phyloP scores from a whole-genome alignment of 1,140 invertebrate genomes.

The Drosophila ficusphila region DNA sequence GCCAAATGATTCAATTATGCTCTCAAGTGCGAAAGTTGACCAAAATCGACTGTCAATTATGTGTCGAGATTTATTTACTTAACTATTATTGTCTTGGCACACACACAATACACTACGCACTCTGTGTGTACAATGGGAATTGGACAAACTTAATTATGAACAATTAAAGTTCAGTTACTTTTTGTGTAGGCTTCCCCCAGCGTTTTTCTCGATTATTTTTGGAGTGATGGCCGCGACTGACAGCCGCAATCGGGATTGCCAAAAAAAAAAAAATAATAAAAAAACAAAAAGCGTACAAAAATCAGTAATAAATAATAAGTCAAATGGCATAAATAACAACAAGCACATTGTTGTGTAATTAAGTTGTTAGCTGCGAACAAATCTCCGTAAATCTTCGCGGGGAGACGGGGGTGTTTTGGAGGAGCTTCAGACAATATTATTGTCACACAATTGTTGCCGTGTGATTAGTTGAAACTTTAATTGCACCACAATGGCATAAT shows the following conservation, averaged over 20 bases:
- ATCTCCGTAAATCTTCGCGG: constrained; percentile 58
- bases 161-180: constrained; percentile 79
- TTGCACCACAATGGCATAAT: constrained; percentile 74
- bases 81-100: constrained; percentile 54
- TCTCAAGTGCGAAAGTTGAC: constrained; percentile 70
- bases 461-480: constrained; percentile 78
- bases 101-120: constrained; percentile 13
- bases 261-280: constrained; percentile 32
- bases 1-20: constrained; percentile 68
- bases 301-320: constrained; percentile 39
- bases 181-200: constrained; percentile 38
- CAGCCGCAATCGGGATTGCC: constrained; percentile 41
- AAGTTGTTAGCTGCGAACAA: constrained; percentile 74
- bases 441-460: constrained; percentile 71
- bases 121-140: constrained; percentile 39
- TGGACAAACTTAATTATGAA: constrained; percentile 78
- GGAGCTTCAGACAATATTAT: constrained; percentile 61
- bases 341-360: constrained; percentile 71
- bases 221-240: constrained; percentile 27
- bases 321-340: constrained; percentile 33
- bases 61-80: constrained; percentile 65
- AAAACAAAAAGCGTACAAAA: constrained; percentile 16
- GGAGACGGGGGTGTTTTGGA: not conserved
- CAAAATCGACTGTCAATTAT: constrained; percentile 70
- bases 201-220: constrained; percentile 32